phyloP scores from a whole-genome alignment of 2,888 invertebrate species.

The Plagodis pulveraria region DNA sequence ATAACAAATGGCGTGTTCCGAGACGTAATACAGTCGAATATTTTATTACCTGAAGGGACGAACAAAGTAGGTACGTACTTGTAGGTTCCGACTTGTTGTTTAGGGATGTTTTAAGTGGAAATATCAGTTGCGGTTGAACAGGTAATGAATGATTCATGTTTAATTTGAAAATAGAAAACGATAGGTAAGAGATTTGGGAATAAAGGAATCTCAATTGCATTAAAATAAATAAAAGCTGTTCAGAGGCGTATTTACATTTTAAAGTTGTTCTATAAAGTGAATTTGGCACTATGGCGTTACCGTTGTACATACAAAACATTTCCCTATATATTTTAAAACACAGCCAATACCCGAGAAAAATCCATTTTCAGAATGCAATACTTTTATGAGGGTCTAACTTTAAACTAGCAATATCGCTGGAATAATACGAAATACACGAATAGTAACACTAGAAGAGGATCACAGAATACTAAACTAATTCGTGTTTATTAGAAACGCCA shows the following conservation, averaged over 20 bases:
- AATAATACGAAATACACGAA: slow-evolving; percentile 9
- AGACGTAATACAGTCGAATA: slow-evolving; percentile 30
- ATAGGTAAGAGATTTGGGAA: slow-evolving; percentile 2
- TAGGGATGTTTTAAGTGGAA: slow-evolving; percentile 18
- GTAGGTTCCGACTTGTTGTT: slow-evolving; percentile 8
- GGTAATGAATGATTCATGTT: slow-evolving; percentile 20
- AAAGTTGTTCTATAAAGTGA: too few species aligned
- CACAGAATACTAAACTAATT: too few species aligned
- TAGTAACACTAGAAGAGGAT: not conserved
- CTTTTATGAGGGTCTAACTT: slow-evolving; percentile 3
- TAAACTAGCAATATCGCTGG: slow-evolving; percentile 9
- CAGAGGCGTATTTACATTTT: too few species aligned
- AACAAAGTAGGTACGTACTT: slow-evolving; percentile 6
- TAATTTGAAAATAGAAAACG: slow-evolving; percentile 9
- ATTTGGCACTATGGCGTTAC: too few species aligned
- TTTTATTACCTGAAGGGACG: slow-evolving; percentile 33
- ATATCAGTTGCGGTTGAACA: slow-evolving; percentile 17
- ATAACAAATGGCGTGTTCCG: slow-evolving; percentile 35
- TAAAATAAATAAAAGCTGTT: too few species aligned
- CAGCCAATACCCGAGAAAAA: slow-evolving; percentile 2
- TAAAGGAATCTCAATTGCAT: too few species aligned
- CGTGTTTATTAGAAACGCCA: too few species aligned
- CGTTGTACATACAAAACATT: not conserved
- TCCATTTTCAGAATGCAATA: slow-evolving; percentile 11
- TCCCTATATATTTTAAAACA: not conserved